Evolutionary conservation across 2,113 vertebrate genomes (phyloP).

Genomic region (Ceuthmochares aereus): DNA sequence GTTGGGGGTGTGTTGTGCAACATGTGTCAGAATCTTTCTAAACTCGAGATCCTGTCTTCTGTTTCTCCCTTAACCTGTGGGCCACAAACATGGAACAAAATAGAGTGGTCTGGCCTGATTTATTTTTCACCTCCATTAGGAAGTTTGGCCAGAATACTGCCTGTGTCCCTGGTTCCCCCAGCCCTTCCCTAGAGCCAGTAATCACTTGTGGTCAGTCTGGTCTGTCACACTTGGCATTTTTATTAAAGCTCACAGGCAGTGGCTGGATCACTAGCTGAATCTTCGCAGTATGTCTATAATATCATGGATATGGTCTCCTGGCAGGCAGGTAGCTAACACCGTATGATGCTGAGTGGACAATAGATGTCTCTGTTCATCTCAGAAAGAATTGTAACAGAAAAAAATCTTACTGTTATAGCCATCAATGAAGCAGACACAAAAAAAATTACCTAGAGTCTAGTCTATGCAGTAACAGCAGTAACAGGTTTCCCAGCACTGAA

Average conservation of each 20-base stretch:
- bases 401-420: background rate
- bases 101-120: background rate
- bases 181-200: background rate
- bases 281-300: conserved; percentile 28
- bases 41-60: background rate
- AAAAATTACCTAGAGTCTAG: background rate
- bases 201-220: conserved; percentile 3
- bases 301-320: conserved; percentile 14
- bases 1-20: background rate
- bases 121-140: conserved; percentile 31
- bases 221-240: conserved; percentile 51
- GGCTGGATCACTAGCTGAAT: conserved; percentile 27
- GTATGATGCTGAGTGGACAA: conserved; percentile 19
- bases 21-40: background rate
- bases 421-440: background rate
- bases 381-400: conserved; percentile 17
- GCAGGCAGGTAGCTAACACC: conserved; percentile 15
- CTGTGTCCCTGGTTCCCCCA: background rate
- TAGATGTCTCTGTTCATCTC: conserved; percentile 47
- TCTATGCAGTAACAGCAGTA: background rate
- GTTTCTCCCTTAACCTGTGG: background rate
- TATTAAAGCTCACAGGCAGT: conserved; percentile 26
- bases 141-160: background rate
- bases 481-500: conserved; percentile 18
- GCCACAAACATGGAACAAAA: background rate